Percentiles rank a stretch among this genome's conserved stretches.
Conservation (phyloP, 2,797 vertebrate species). For the Siniperca obscura region DNA sequence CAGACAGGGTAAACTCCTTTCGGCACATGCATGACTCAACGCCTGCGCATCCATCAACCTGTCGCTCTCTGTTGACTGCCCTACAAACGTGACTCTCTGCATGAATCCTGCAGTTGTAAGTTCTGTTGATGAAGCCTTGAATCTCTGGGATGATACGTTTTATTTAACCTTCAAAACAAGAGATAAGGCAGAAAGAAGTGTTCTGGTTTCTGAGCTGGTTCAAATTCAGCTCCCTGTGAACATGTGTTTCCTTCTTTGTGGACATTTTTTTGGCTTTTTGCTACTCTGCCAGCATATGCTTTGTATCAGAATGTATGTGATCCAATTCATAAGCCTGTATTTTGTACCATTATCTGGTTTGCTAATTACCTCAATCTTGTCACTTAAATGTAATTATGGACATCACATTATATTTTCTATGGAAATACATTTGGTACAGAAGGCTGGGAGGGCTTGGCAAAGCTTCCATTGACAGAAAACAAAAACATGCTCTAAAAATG, state of each 20-base stretch:
- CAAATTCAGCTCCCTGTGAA: slow-evolving; percentile 41
- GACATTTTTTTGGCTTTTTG: slow-evolving; percentile 44
- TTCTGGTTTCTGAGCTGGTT: slow-evolving; percentile 44
- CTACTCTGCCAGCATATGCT: slow-evolving; percentile 59
- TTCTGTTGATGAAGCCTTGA: slow-evolving; percentile 24
- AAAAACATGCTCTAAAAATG: slow-evolving; percentile 62
- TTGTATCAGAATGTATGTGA: slow-evolving; percentile 57
- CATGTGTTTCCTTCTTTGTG: slow-evolving; percentile 55
- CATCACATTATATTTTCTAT: slow-evolving; percentile 61
- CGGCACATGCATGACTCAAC: slow-evolving; percentile 69
- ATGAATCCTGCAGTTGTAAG: slow-evolving; percentile 14
- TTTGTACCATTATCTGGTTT: slow-evolving; percentile 72
- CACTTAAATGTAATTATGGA: slow-evolving; percentile 70
- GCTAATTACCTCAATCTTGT: slow-evolving; percentile 73
- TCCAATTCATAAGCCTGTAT: slow-evolving; percentile 59
- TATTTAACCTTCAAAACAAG: slow-evolving; percentile 37
- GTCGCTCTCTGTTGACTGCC: slow-evolving; percentile 52
- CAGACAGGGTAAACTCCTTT: slow-evolving; percentile 63
- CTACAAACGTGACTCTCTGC: slow-evolving; percentile 48
- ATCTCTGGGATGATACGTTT: slow-evolving; percentile 37
- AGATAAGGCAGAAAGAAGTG: slow-evolving; percentile 35
- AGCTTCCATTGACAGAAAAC: slow-evolving; percentile 52
- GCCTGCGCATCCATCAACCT: slow-evolving; percentile 78
- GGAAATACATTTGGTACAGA: slow-evolving; percentile 57
- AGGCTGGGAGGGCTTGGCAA: slow-evolving; percentile 58